Evolutionary conservation across 2,888 invertebrate genomes (phyloP).

Genomic region (Drosophila cognata): DNA sequence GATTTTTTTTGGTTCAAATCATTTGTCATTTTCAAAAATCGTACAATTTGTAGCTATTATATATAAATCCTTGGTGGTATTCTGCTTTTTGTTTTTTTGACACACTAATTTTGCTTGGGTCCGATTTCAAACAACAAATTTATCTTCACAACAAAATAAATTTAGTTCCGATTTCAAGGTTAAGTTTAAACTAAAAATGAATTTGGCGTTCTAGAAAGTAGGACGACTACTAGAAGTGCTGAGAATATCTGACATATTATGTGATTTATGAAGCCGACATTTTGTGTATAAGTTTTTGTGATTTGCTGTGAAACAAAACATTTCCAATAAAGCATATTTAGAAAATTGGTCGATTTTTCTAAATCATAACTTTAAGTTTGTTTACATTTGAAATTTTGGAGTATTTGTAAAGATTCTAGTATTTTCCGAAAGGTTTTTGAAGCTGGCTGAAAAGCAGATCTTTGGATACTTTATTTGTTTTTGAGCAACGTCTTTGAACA

Average conservation of each 20-base stretch:
- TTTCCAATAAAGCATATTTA: neutral
- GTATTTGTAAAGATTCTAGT: neutral
- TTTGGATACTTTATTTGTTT: neutral
- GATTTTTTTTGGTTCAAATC: neutral
- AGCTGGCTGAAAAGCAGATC: neutral
- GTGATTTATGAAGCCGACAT: neutral
- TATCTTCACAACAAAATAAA: neutral
- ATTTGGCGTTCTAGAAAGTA: neutral
- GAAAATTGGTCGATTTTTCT: neutral
- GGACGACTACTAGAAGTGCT: neutral
- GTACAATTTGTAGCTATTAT: neutral
- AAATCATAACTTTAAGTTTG: neutral
- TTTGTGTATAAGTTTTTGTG: neutral
- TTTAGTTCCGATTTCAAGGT: neutral
- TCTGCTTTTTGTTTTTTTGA: neutral
- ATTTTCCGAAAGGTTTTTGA: neutral
- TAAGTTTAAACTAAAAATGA: neutral
- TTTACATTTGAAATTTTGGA: neutral
- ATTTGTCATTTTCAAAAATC: neutral
- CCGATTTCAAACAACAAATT: neutral
- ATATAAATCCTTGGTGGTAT: neutral
- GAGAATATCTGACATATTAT: neutral
- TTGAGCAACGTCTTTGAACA: conserved; percentile 6
- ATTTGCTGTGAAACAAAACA: neutral
- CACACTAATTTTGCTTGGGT: neutral